A percentile compares a stretch with the other conserved stretches of the same genome.
These are phyloP conservation scores for Drosophila histrio DNA, from an alignment of 2,888 invertebrate species.

Conservation along the genomic window DNA sequence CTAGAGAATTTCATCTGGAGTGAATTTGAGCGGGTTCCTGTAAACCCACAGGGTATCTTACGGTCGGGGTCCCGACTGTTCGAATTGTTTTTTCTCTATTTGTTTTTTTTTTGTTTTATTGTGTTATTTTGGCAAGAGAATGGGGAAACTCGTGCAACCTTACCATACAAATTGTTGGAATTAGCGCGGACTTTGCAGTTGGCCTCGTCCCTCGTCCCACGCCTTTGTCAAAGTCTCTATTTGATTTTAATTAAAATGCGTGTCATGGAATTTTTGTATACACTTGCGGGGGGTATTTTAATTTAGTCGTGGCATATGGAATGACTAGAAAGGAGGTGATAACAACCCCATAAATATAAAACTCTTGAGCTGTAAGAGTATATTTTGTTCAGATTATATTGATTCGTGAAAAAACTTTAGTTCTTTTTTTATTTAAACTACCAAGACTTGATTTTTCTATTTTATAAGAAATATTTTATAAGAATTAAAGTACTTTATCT, in stretches of 20 bases:
- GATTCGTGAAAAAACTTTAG: too few relatives aligned
- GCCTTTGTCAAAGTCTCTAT: slow-evolving; percentile 49
- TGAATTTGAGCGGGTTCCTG: too few relatives aligned
- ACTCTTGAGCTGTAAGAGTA: neutral
- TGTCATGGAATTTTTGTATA: slow-evolving; percentile 63
- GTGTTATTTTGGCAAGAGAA: slow-evolving; percentile 22
- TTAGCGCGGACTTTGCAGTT: slow-evolving; percentile 53
- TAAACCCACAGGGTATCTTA: too few relatives aligned
- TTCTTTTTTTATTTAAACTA: too few relatives aligned
- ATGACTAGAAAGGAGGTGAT: neutral
- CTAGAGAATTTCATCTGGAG: too few relatives aligned
- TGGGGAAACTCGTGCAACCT: slow-evolving; percentile 43
- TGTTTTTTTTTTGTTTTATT: neutral
- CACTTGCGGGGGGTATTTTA: neutral
- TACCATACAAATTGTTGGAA: slow-evolving; percentile 67
- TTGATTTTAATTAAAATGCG: slow-evolving; percentile 79
- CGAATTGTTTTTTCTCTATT: slow-evolving; percentile 11
- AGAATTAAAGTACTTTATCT: too few relatives aligned
- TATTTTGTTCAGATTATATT: too few relatives aligned
- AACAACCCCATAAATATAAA: neutral
- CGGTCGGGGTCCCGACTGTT: too few relatives aligned
- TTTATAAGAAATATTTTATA: too few relatives aligned
- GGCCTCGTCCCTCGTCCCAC: neutral
- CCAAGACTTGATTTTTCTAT: too few relatives aligned
- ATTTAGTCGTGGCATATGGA: neutral